Base-by-base conservation (phyloP, 2,113 vertebrate species). In the Rhinolophus sinicus region DNA sequence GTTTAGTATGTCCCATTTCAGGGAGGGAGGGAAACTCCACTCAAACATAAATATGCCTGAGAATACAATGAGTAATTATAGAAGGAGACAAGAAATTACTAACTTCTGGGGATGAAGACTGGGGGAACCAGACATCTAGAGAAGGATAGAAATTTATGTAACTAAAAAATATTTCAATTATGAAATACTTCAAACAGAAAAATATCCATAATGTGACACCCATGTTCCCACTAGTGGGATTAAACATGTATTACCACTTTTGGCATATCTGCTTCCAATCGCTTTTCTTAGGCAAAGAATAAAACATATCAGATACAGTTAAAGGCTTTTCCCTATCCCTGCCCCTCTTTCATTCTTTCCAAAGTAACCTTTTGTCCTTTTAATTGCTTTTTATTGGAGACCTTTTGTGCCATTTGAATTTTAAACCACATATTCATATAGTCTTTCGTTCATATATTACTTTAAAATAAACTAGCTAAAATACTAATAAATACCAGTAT, bases 391-490 rank as follows among this genome's bases (percentile, higher is more conserved):
- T 65, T 56, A 75, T 22, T 82, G 30, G 35, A 65, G 10, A 82
- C 16, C 24, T 81, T 82, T 35, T 83, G 44, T 65, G 30, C 8
- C 30, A 67, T 16, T 44, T 44, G 35, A 75, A 76, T 83, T 83
- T 89, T 64, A 58, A 75, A 56, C 58, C 30, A 47, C n/a, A 54
- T 56, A 65, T 67, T 75, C 56, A 65, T 16, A 54, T 64, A 85
- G 65, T 73, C 26, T 73, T 84, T 50, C 33, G 50, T 81, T 82
- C 22, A 88, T 16, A 47, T 30, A 65, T 35, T 76, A 89, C 47
- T 75, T 89, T 82, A 89, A 94, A 64, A 81, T 82, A 62, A 94
- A 83, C 28, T 67, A 88, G n/a, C 67, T 72, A 89, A 88, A 83
- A 89, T 76, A 75, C 67, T 65, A 83, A 83, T 75, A 75, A 86